Percentiles rank a stretch among this genome's conserved stretches.
Conservation (phyloP, 2,888 invertebrate species). For the Ametastegia equiseti region DNA sequence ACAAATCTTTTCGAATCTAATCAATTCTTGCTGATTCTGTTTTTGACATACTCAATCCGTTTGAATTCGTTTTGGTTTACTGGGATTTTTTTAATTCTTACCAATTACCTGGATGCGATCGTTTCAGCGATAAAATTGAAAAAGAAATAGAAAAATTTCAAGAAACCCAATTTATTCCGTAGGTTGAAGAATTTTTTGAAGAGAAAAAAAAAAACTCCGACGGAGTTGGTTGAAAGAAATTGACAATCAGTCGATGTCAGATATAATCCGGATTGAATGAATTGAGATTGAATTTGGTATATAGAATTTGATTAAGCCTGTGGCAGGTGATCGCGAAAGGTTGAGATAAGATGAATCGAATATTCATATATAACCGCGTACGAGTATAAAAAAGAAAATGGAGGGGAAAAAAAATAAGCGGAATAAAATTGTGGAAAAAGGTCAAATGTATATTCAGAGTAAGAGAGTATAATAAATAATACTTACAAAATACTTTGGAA, state of each 20-base stretch:
- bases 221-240: no score
- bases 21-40: no score
- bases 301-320: constrained; percentile 12
- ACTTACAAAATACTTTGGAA: constrained; percentile 84
- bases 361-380: background rate
- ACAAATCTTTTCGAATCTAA: no score
- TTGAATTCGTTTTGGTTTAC: no score
- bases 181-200: background rate
- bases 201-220: background rate
- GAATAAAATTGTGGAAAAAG: background rate
- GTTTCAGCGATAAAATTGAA: no score
- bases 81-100: no score
- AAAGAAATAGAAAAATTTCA: background rate
- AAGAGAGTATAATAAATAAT: no score
- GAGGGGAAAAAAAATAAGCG: background rate
- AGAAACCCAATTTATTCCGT: background rate
- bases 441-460: no score
- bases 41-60: no score
- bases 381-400: background rate
- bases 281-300: background rate
- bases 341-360: background rate
- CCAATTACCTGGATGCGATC: no score
- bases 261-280: no score
- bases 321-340: background rate
- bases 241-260: no score